These are phyloP conservation scores for Drosophila pseudoananassae DNA, from an alignment of 1,140 invertebrate species.

Conservation along the genomic window DNA sequence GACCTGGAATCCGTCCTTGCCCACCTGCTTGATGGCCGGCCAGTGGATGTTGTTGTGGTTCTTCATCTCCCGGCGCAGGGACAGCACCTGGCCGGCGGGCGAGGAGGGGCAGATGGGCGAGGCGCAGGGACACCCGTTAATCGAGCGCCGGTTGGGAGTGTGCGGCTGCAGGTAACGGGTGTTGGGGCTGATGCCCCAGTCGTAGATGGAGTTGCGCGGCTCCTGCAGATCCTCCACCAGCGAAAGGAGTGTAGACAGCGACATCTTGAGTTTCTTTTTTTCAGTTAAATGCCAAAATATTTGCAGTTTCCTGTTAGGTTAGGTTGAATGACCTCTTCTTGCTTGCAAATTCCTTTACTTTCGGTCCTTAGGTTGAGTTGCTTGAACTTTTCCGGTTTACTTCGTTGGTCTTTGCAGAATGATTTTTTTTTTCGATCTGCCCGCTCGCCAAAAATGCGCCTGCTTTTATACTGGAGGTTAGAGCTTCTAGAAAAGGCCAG, in stretches of 20 bases:
- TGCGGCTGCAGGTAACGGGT: slow-evolving; percentile 41
- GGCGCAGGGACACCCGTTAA: slow-evolving; percentile 55
- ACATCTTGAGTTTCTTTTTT: slow-evolving; percentile 49
- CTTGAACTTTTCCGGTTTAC: slow-evolving; percentile 2
- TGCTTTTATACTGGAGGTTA: slow-evolving; percentile 31
- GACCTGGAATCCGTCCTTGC: slow-evolving; percentile 85
- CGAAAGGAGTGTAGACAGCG: slow-evolving; percentile 59
- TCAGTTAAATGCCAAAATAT: slow-evolving; percentile 11
- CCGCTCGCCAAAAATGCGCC: background rate
- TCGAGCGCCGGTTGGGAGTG: slow-evolving; percentile 9
- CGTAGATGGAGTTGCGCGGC: slow-evolving; percentile 50
- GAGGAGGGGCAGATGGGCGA: slow-evolving; percentile 55
- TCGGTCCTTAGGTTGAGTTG: slow-evolving; percentile 7
- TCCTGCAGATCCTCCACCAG: slow-evolving; percentile 63
- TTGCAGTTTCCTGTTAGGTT: slow-evolving; percentile 2
- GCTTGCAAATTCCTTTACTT: slow-evolving; percentile 19
- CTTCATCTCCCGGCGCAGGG: slow-evolving; percentile 42
- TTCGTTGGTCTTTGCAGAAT: background rate
- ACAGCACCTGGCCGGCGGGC: slow-evolving; percentile 50
- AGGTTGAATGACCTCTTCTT: slow-evolving; percentile 34
- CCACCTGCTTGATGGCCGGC: slow-evolving; percentile 45
- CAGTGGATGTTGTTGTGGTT: slow-evolving; percentile 41
- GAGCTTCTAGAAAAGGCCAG: slow-evolving; percentile 21
- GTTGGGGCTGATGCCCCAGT: slow-evolving; percentile 52
- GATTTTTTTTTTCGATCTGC: slow-evolving; percentile 1